Evolutionary conservation across 2,888 invertebrate genomes (phyloP), one percentile per base, ranked within the genome.

Genomic region (Scotopteryx bipunctaria): DNA sequence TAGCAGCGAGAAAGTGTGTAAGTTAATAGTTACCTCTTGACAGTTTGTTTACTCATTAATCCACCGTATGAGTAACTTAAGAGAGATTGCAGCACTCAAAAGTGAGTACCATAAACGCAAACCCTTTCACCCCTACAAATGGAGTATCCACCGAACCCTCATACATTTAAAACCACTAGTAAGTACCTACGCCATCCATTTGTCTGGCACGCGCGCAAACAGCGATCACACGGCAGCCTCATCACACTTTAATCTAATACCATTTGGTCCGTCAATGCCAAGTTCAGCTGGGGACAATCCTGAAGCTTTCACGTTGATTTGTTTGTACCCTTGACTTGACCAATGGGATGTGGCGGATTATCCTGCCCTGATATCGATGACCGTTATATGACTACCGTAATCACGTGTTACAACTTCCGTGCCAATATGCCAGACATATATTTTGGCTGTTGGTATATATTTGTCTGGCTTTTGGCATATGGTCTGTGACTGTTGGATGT

Each of bases 241-340:
- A 83, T 85, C 83, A 75, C 76, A 58, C 72, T 75, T 71, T 79
- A 73, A 83, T 86, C 75, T 79, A 83, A 80, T 86, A 73, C 67
- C 73, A 72, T 73, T 72, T 66, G 50, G 54, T 55, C 9, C 37
- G 56, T 75, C 86, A 86, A 84, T 85, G 84, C 83, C 85, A 87
- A 85, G 85, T 85, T 86, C 84, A 77, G 54, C 52, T 40, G 38
- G 25, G 42, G 49, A 40, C 47, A 53, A 41, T 47, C 42, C 42
- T 50, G 40, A 46, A 55, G 78, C 83, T 85, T 70, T 86, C 75
- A 71, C 61, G 50, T 64, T 84, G 83, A 87, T 88, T 83, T 83
- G 81, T 80, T 83, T 76, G 71, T 72, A 77, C 73, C 77, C 78
- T 79, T 78, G 77, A 77, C 76, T 78, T 76, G 75, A 75, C 73